Evolutionary conservation across 2,113 vertebrate genomes (phyloP).

Genomic region (Cephalopterus ornatus): DNA sequence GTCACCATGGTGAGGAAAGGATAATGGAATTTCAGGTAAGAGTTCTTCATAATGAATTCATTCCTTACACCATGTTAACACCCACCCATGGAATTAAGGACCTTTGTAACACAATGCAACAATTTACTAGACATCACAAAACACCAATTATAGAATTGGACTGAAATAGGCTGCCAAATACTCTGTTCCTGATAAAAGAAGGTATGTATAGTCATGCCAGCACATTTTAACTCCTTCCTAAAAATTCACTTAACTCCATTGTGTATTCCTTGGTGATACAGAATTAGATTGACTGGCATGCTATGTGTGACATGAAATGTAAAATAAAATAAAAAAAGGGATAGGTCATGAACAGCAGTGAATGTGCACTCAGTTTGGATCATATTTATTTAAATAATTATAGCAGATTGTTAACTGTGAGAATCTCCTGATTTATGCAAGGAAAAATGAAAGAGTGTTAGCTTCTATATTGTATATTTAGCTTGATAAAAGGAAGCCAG

Average conservation of each 20-base stretch:
- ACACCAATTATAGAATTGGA: constrained; percentile 65
- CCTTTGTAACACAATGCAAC: constrained; percentile 60
- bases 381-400: constrained; percentile 17
- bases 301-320: neutral
- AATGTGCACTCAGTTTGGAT: neutral
- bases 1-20: constrained; percentile 47
- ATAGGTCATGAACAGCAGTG: neutral
- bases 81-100: constrained; percentile 54
- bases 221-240: constrained; percentile 31
- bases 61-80: constrained; percentile 52
- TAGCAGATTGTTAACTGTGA: neutral
- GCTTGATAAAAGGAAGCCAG: constrained; percentile 25
- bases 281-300: neutral
- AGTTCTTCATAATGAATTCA: constrained; percentile 55
- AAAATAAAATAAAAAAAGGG: constrained; percentile 7
- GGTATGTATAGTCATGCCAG: constrained; percentile 24
- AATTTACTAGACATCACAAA: constrained; percentile 64
- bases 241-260: neutral
- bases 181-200: constrained; percentile 7
- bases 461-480: constrained; percentile 11
- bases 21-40: constrained; percentile 60
- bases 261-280: neutral
- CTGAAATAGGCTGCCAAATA: constrained; percentile 53
- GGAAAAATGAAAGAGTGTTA: neutral
- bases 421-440: neutral